Conservation (phyloP, 1,140 invertebrate species). For the Leptinotarsa texana region DNA sequence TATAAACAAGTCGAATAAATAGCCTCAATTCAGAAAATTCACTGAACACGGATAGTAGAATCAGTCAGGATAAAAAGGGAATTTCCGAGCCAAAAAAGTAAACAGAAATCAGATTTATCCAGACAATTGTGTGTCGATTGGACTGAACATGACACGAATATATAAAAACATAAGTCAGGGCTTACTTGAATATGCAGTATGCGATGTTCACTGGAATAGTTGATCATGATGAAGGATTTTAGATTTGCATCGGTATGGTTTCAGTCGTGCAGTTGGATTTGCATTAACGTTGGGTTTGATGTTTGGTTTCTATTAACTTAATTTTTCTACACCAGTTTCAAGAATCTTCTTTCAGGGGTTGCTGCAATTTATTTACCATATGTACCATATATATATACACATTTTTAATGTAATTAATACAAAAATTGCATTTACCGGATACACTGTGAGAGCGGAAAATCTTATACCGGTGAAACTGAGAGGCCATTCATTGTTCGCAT, state of each 20-base stretch:
- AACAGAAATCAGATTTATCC: conserved; percentile 8
- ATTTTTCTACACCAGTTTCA: too few species aligned
- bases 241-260: background rate
- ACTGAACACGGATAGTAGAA: conserved; percentile 2
- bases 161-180: background rate
- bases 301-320: too few species aligned
- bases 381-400: too few species aligned
- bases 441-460: too few species aligned
- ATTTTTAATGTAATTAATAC: too few species aligned
- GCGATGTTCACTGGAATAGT: background rate
- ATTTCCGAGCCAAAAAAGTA: conserved; percentile 2
- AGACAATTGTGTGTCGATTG: background rate
- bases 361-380: too few species aligned
- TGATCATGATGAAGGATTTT: background rate
- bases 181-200: background rate
- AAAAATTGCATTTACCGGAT: too few species aligned
- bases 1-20: background rate
- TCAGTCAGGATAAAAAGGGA: background rate
- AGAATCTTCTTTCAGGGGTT: too few species aligned
- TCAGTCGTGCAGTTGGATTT: too few species aligned
- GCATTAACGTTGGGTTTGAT: too few species aligned
- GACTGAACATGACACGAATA: conserved; percentile 2
- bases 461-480: too few species aligned
- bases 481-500: too few species aligned
- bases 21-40: background rate